Evolutionary conservation across 2,888 invertebrate genomes (phyloP).

Genomic region (Megastigmus dorsalis): DNA sequence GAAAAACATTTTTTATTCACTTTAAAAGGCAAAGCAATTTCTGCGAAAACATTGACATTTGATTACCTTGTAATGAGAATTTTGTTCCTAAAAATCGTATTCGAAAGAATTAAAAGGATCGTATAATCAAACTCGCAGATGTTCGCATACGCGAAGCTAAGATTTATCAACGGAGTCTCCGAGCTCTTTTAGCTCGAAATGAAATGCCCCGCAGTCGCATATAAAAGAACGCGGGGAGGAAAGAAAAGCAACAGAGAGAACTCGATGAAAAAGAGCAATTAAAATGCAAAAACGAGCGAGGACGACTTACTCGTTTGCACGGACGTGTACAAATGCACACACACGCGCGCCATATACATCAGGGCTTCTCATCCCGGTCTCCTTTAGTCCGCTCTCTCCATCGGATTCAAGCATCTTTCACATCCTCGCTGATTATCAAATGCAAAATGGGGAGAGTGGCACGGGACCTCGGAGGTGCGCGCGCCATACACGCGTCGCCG

Average conservation of each 20-base stretch:
- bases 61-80: no score
- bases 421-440: conserved; percentile 57
- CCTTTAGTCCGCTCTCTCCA: not conserved
- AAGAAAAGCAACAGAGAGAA: not conserved
- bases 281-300: conserved; percentile 54
- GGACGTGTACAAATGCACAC: conserved; percentile 9
- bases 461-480: not conserved
- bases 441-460: conserved; percentile 40
- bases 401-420: no score
- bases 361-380: not conserved
- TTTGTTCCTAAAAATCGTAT: no score
- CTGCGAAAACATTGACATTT: no score
- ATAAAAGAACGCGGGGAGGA: not conserved
- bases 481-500: no score
- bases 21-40: no score
- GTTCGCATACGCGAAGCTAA: no score
- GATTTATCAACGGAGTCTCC: conserved; percentile 13
- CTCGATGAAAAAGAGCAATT: conserved; percentile 55
- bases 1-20: no score
- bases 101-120: no score
- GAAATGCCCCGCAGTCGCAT: no score
- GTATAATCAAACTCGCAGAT: no score
- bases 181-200: not conserved
- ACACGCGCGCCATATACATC: not conserved
- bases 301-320: conserved; percentile 21